Percentiles rank a stretch among this genome's conserved stretches.
These are phyloP conservation scores for Nomada ruficornis DNA, from an alignment of 2,888 invertebrate genomes.

Conservation along the genomic window DNA sequence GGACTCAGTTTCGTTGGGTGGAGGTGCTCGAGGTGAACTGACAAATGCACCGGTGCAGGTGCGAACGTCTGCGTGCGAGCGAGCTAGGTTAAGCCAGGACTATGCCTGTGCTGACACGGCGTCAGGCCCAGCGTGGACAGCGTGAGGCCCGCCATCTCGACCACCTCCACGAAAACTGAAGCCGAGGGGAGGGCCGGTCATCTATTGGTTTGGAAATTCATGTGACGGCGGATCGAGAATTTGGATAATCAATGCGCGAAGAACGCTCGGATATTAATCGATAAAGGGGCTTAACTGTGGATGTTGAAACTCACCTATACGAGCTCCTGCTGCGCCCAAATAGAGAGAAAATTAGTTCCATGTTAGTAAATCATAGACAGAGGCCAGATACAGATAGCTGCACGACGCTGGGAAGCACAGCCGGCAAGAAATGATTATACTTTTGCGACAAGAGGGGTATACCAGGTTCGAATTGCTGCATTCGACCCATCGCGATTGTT, in stretches of 20 bases:
- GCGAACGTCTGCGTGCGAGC: slow-evolving; percentile 4
- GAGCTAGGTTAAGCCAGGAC: background rate
- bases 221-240: background rate
- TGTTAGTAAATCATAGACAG: slow-evolving; percentile 76
- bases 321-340: slow-evolving; percentile 83
- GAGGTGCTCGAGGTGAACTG: slow-evolving; percentile 4
- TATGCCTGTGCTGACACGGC: background rate
- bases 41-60: background rate
- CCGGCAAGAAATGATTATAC: slow-evolving; percentile 34
- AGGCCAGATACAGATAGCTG: slow-evolving; percentile 64
- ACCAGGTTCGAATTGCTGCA: background rate
- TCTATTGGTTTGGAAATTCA: no score
- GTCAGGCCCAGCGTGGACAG: background rate
- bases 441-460: background rate
- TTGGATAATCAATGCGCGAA: background rate
- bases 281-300: slow-evolving; percentile 4
- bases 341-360: slow-evolving; percentile 81
- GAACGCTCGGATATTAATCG: background rate
- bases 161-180: background rate
- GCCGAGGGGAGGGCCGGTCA: no score
- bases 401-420: slow-evolving; percentile 50
- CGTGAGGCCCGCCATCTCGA: slow-evolving; percentile 7
- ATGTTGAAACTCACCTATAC: slow-evolving; percentile 83
- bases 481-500: background rate
- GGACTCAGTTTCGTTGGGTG: background rate